These are phyloP conservation scores for Formica exsecta DNA, from an alignment of 1,140 invertebrate genomes.

Conservation along the genomic window DNA sequence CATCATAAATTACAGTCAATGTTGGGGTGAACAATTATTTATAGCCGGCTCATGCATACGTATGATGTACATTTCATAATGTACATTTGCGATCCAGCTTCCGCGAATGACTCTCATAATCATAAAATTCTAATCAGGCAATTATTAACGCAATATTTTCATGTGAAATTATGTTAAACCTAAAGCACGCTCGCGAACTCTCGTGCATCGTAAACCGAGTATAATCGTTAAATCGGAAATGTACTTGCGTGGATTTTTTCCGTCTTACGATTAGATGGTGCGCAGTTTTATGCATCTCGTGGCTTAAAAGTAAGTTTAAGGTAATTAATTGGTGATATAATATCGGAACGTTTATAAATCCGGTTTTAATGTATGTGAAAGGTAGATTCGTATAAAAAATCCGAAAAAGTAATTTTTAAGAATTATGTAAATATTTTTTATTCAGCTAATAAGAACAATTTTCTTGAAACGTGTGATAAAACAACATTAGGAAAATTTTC, in stretches of 20 bases:
- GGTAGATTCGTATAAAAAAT: neutral
- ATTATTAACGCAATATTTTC: conserved; percentile 60
- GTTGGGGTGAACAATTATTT: conserved; percentile 53
- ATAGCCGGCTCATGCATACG: conserved; percentile 55
- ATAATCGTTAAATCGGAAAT: conserved; percentile 51
- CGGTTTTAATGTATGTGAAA: neutral
- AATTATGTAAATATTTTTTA: neutral
- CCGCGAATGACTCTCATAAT: conserved; percentile 47
- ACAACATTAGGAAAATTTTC: neutral
- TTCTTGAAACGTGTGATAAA: conserved; percentile 1
- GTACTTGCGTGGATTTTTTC: neutral
- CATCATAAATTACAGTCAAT: conserved; percentile 57
- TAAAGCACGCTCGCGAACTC: conserved; percentile 14
- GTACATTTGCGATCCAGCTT: conserved; percentile 27
- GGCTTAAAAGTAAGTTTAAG: neutral
- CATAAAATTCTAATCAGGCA: conserved; percentile 61
- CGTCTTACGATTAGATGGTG: neutral
- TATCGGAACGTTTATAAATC: neutral
- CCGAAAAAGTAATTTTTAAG: neutral
- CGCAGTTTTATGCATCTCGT: neutral
- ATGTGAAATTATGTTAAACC: conserved; percentile 15
- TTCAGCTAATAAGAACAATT: neutral
- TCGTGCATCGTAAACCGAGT: conserved; percentile 16
- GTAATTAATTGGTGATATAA: conserved; percentile 1
- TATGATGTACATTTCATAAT: conserved; percentile 46